Base-by-base conservation (phyloP, 2,113 vertebrate species). In the Corythaixoides concolor region DNA sequence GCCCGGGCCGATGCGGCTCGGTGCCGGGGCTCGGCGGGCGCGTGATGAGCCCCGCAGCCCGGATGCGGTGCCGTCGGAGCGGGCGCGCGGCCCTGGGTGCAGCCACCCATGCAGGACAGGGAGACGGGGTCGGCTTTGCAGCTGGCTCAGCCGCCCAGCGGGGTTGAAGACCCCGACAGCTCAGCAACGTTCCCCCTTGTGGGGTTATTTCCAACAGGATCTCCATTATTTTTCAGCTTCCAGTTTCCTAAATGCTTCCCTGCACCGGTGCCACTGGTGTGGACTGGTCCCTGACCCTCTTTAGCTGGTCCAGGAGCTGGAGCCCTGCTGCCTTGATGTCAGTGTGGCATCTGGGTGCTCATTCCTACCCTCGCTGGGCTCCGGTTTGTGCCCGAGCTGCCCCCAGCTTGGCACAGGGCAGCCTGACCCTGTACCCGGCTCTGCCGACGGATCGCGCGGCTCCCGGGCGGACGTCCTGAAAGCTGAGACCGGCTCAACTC, bases 271-370 rank as follows among this genome's bases (percentile, higher is more conserved):
- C 10, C 6, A 0, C 47, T 43, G 41, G 19, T 11, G 60, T 3
- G 39, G 22, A 32, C 63, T 19, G 56, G 27, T 63, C 15, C 22
- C 15, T 0, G 5, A 6, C 17, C 9, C 50, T 2, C 4, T 30
- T 18, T 24, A 26, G n/a, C 28, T 15, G 15, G 3, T 35, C 15
- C 30, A 21, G 19, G 75, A 8, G 32, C 43, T 11, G 6, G 3
- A 20, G 10, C 16, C 32, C 63, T 1, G 1, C 43, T 52, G 37
- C 4, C 3, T 23, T 9, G 49, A 22, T 18, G 49, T 17, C 26
- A 26, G 13, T 4, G 3, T 7, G 5, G 27, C 7, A 1, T 11
- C 58, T 1, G 3, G 53, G 70, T 6, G 0, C 47, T 21, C 6
- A 1, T 14, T 45, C n/a, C 24, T 33, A 1, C 53, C 62, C 28